These are phyloP conservation scores for Bombus pyrosoma DNA, from an alignment of 1,140 invertebrate genomes.

Conservation along the genomic window DNA sequence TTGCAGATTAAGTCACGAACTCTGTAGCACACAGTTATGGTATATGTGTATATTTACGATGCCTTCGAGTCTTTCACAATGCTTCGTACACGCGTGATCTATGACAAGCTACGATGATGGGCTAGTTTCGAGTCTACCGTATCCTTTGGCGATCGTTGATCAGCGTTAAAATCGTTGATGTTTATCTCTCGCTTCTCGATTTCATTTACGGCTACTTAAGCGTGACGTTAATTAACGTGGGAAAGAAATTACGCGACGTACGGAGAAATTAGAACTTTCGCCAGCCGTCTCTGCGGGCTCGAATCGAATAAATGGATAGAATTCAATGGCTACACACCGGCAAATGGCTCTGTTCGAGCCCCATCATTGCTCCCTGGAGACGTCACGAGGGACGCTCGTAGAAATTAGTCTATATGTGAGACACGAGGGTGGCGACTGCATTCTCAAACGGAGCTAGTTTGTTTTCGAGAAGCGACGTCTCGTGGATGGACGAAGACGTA, in stretches of 20 bases:
- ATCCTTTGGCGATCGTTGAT: too few relatives aligned
- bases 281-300: constrained; percentile 55
- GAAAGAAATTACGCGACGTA: constrained; percentile 55
- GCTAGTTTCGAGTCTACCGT: background rate
- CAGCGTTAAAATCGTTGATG: too few relatives aligned
- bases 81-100: constrained; percentile 34
- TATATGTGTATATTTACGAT: constrained; percentile 64
- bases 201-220: background rate
- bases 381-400: constrained; percentile 69
- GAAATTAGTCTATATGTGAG: constrained; percentile 79
- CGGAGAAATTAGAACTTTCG: constrained; percentile 75
- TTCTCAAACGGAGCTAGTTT: constrained; percentile 43
- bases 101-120: constrained; percentile 41
- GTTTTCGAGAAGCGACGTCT: constrained; percentile 49
- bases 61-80: constrained; percentile 36
- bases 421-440: constrained; percentile 6
- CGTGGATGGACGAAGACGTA: constrained; percentile 51
- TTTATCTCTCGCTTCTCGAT: background rate
- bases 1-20: constrained; percentile 73
- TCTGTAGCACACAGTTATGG: constrained; percentile 9
- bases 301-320: constrained; percentile 71
- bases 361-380: constrained; percentile 76
- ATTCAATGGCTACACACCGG: constrained; percentile 72
- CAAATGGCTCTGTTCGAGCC: constrained; percentile 54
- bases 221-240: constrained; percentile 35